Evolutionary conservation across 2,888 invertebrate species (phyloP).

Genomic region (Mycalesis mineus): DNA sequence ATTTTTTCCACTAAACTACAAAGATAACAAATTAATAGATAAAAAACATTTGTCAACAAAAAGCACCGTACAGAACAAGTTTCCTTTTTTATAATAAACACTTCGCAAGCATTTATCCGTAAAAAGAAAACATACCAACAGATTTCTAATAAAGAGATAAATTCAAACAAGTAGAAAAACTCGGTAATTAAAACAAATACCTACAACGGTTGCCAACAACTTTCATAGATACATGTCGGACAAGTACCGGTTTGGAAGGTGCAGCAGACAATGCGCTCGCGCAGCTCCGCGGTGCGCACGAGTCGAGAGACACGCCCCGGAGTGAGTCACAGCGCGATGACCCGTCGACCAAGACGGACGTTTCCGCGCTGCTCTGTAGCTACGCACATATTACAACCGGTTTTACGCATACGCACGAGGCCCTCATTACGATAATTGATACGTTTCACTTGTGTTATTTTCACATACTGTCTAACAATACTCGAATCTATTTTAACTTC

Average conservation of each 20-base stretch:
- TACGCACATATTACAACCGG: constrained; percentile 43
- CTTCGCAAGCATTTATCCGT: no score
- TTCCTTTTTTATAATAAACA: no score
- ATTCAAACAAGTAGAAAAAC: neutral
- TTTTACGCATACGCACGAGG: constrained; percentile 42
- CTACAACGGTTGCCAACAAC: neutral
- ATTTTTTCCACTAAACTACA: no score
- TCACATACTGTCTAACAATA: constrained; percentile 4
- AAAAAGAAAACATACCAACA: neutral
- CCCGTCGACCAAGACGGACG: constrained; percentile 50
- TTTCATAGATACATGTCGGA: constrained; percentile 16
- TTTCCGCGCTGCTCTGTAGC: constrained; percentile 35
- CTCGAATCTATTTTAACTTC: neutral
- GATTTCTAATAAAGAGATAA: neutral
- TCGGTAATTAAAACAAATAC: constrained; percentile 3
- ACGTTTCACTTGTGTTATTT: constrained; percentile 6
- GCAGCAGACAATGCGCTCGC: constrained; percentile 34
- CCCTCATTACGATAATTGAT: constrained; percentile 18
- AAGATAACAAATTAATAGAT: no score
- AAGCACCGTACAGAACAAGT: no score
- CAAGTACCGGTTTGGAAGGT: constrained; percentile 19
- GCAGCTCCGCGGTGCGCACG: constrained; percentile 29
- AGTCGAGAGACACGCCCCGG: constrained; percentile 33
- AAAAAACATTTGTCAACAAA: no score
- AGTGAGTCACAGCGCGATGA: constrained; percentile 63